Percentiles rank a stretch among this genome's conserved stretches.
Evolutionary conservation across 2,797 vertebrate species (phyloP).

Genomic region (Decapterus maruadsi): DNA sequence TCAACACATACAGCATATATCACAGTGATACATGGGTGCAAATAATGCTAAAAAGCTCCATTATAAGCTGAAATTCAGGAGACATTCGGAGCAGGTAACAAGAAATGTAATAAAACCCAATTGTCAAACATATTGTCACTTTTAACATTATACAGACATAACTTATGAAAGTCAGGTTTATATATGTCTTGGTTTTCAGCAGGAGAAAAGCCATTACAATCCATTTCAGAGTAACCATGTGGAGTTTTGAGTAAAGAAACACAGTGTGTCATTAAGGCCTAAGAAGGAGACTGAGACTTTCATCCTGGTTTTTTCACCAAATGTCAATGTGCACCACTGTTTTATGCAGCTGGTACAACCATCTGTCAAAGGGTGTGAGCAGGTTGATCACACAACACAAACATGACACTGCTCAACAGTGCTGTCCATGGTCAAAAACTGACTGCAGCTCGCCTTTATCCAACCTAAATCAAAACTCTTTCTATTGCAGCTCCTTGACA

Average conservation of each 20-base stretch:
- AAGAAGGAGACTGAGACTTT: background rate
- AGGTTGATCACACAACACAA: slow-evolving; percentile 11
- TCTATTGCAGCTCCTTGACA: background rate
- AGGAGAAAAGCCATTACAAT: background rate
- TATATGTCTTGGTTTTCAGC: background rate
- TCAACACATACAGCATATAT: background rate
- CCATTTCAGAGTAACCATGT: too few species aligned
- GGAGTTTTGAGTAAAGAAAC: background rate
- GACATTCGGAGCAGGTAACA: background rate
- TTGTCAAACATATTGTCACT: slow-evolving; percentile 3
- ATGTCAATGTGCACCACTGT: background rate
- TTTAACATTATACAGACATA: background rate
- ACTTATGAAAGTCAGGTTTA: slow-evolving; percentile 2
- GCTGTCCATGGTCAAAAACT: background rate
- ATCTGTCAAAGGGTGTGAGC: background rate
- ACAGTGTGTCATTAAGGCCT: background rate
- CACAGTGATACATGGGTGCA: slow-evolving; percentile 2
- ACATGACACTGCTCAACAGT: background rate
- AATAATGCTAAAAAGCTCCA: background rate
- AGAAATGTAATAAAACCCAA: slow-evolving; percentile 17
- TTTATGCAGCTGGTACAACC: slow-evolving; percentile 17
- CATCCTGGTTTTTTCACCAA: background rate
- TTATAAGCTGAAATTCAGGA: background rate
- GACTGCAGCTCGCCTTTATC: background rate
- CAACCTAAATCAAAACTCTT: background rate